phyloP scores from a whole-genome alignment of 2,888 invertebrate species.

The Caenorhabditis japonica region DNA sequence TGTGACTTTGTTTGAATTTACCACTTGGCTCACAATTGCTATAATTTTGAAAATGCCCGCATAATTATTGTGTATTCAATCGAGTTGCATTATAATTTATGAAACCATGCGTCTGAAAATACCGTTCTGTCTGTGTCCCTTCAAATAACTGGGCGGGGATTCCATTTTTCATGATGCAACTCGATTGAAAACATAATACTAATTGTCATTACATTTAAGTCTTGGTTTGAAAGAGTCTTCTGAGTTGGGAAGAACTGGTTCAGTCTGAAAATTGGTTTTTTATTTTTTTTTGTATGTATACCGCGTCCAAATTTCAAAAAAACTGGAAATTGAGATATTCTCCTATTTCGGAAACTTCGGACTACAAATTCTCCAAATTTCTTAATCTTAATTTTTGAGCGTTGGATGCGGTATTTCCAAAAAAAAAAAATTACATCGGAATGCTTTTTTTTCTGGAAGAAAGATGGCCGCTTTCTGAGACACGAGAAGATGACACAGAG shows the following conservation, averaged over 20 bases:
- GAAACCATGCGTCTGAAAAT: neutral
- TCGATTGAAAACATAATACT: neutral
- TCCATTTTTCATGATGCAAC: too few relatives aligned
- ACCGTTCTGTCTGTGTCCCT: neutral
- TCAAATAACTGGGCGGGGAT: too few relatives aligned
- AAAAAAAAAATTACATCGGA: constrained; percentile 32
- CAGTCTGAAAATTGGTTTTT: constrained; percentile 38
- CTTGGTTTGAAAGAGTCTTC: constrained; percentile 45
- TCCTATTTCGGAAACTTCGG: too few relatives aligned
- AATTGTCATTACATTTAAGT: constrained; percentile 32
- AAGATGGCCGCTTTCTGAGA: constrained; percentile 60
- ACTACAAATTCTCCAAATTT: too few relatives aligned
- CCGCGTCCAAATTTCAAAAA: too few relatives aligned
- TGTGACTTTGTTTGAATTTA: constrained; percentile 49
- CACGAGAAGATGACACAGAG: constrained; percentile 73
- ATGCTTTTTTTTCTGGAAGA: constrained; percentile 16
- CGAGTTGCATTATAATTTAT: too few relatives aligned
- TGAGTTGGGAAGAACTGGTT: constrained; percentile 7
- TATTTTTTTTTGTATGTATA: too few relatives aligned
- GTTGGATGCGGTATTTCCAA: neutral
- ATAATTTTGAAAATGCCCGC: too few relatives aligned
- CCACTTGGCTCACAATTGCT: constrained; percentile 56
- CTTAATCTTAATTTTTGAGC: too few relatives aligned
- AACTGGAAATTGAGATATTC: too few relatives aligned
- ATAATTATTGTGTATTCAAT: too few relatives aligned